Conservation (phyloP, 2,888 invertebrate species). For the Plebejus melissa region DNA sequence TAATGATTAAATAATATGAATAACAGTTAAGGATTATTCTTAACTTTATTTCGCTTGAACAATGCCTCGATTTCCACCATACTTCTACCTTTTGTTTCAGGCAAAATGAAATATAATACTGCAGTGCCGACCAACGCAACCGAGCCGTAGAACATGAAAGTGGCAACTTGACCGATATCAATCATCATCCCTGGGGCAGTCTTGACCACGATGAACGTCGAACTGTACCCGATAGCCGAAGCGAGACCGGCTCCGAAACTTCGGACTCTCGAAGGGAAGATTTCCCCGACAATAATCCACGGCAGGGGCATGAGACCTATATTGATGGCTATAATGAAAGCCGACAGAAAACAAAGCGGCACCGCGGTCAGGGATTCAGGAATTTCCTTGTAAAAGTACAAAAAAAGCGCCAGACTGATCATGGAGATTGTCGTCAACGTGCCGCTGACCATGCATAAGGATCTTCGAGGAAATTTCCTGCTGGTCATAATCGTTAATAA, state of each 20-base stretch:
- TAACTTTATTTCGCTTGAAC: neutral
- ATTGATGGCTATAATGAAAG: conserved; percentile 3
- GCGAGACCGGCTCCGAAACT: conserved; percentile 19
- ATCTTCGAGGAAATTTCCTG: conserved; percentile 13
- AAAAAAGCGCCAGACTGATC: neutral
- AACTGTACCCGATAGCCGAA: conserved; percentile 17
- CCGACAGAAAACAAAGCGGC: conserved; percentile 16
- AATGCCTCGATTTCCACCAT: conserved; percentile 16
- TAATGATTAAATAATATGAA: neutral
- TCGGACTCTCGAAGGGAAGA: conserved; percentile 11
- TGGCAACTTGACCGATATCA: neutral
- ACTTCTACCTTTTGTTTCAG: conserved; percentile 17
- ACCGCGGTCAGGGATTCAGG: neutral
- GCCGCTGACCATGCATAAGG: neutral
- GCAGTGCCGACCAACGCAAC: neutral
- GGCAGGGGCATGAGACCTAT: conserved; percentile 16
- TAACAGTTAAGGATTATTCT: neutral
- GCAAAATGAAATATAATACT: conserved; percentile 11
- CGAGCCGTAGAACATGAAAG: conserved; percentile 6
- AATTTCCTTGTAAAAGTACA: conserved; percentile 8
- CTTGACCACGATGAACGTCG: conserved; percentile 13
- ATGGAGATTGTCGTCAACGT: neutral
- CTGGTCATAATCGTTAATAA: neutral
- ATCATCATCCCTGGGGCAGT: conserved; percentile 16
- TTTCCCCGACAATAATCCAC: conserved; percentile 10